A percentile compares a stretch with the other conserved stretches of the same genome.
Evolutionary conservation across 2,113 vertebrate genomes (phyloP).

Genomic region (Baryphthengus martii): DNA sequence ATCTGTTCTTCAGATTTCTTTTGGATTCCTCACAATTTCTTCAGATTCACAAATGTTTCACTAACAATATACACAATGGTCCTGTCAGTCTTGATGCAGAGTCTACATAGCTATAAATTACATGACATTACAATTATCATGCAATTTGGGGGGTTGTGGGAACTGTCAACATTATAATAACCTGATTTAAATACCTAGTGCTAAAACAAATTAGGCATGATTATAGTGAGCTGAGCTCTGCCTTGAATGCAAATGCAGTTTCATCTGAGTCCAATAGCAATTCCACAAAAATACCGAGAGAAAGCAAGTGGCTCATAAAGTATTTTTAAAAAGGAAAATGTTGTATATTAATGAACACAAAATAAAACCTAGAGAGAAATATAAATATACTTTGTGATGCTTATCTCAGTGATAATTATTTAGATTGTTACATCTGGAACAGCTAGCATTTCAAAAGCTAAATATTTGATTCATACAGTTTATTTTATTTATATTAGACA

Average conservation of each 20-base stretch:
- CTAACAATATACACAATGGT: constrained; percentile 9
- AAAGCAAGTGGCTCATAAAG: constrained; percentile 9
- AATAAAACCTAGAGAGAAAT: constrained; percentile 44
- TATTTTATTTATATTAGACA: constrained; percentile 47
- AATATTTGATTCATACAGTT: constrained; percentile 35
- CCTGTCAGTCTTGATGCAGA: background rate
- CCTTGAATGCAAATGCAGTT: constrained; percentile 42
- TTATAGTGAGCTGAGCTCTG: constrained; percentile 8
- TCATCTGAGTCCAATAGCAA: constrained; percentile 5
- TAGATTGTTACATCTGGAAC: constrained; percentile 40
- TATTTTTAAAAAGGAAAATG: constrained; percentile 42
- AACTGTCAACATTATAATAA: constrained; percentile 60
- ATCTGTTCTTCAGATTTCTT: background rate
- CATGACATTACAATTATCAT: constrained; percentile 46
- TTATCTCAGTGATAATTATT: constrained; percentile 51
- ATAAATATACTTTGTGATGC: constrained; percentile 49
- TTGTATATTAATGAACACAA: constrained; percentile 49
- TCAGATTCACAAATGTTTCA: background rate
- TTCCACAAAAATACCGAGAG: constrained; percentile 20
- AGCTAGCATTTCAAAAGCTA: constrained; percentile 49
- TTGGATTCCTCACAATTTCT: background rate
- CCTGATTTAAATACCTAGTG: constrained; percentile 50
- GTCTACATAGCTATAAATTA: constrained; percentile 28
- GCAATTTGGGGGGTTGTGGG: constrained; percentile 34
- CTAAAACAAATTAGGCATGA: constrained; percentile 49